A percentile compares a stretch with the other conserved stretches of the same genome.
phyloP scores from a whole-genome alignment of 2,797 vertebrate species.

The Darevskia nairensis region DNA sequence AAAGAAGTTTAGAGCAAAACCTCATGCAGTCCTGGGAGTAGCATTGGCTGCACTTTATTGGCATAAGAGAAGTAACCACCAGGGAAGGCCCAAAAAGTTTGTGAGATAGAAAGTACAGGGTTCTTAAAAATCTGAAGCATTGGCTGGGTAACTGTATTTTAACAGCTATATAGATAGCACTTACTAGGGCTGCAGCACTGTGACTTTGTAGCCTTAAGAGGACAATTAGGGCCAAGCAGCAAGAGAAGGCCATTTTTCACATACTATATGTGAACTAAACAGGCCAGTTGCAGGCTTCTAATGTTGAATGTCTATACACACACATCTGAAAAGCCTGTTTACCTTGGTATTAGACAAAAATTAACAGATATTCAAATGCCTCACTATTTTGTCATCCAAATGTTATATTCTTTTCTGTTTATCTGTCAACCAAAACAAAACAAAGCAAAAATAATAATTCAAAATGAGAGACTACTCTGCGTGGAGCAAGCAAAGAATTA shows the following conservation, averaged over 20 bases:
- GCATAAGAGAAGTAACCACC: not conserved
- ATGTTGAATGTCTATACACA: not conserved
- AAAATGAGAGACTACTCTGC: slow-evolving; percentile 13
- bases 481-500: rapidly evolving
- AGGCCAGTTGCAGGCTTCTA: not conserved
- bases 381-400: not conserved
- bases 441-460: not conserved
- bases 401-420: not conserved
- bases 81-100: not conserved
- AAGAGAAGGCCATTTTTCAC: not conserved
- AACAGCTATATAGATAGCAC: not conserved
- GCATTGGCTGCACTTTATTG: not conserved
- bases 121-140: not conserved
- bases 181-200: not conserved
- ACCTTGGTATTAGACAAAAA: not conserved
- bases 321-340: not conserved
- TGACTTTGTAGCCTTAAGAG: not conserved
- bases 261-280: not conserved
- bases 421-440: not conserved
- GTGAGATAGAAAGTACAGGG: not conserved
- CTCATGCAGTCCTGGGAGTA: not conserved
- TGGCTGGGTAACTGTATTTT: not conserved
- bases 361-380: not conserved
- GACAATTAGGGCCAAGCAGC: not conserved
- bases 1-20: not conserved